Base-by-base conservation (phyloP, 2,113 vertebrate genomes). In the Muntiacus reevesi region DNA sequence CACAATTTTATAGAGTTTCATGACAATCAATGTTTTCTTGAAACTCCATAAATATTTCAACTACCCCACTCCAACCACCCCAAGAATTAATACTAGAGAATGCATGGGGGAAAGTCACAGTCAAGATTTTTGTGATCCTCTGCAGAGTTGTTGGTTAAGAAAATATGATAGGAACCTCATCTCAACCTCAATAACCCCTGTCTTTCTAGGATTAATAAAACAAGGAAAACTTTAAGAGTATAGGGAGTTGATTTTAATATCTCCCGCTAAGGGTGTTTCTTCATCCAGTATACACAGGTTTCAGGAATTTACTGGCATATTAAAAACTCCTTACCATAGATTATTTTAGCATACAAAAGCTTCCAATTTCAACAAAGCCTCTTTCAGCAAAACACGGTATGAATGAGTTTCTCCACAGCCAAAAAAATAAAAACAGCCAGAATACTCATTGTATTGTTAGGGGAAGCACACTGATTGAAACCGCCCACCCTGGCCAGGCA, bases 151-250 rank as follows among this genome's bases (percentile, higher is more conserved):
- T 36, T 91, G 52, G 67, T 88, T 91, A 97, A 94, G 36, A 93
- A 85, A 89, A 95, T 96, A 33, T 76, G 54, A 78, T 97, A 45
- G 23, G 28, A 98, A 94, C 28, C 11, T 97, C 85, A 87, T 86
- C 59, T 93, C 84, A 95, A 78, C 81, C 76, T 98, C 96, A 94
- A 85, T 94, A 94, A 96, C 60, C 36, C 27, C 54, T 96, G 33
- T 89, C 59, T 97, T 71, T 19, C 30, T 43, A 67, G 30, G 36
- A 97, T 97, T 95, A 82, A 96, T 97, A 91, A 95, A 95, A 92
- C 21, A 89, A 91, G 55, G 28, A 76, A 96, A 90, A 94, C 5
- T 76, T 92, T 96, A 50, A 89, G 59, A 87, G n/a, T 23, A 71
- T 33, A 76, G 2, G 10, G 11, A 60, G 55, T 64, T 86, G 92